Conservation (phyloP, 2,888 invertebrate genomes). For the Celastrina argiolus region DNA sequence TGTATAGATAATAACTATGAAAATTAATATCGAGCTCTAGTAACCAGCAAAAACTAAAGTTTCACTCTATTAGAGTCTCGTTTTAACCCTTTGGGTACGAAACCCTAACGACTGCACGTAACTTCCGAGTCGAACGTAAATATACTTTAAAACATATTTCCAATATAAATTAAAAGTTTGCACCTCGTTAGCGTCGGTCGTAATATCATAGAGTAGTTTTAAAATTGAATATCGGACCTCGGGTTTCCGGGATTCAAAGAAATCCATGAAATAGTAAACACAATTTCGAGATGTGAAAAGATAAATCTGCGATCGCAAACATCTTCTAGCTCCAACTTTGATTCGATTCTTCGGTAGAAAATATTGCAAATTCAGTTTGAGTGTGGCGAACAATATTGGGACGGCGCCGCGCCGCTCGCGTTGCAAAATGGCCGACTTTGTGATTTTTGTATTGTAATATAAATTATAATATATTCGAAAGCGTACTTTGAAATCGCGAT, state of each 20-base stretch:
- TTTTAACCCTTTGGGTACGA: too few relatives aligned
- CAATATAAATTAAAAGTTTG: neutral
- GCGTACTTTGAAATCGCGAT: too few relatives aligned
- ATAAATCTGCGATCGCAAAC: slow-evolving; percentile 57
- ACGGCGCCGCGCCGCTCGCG: slow-evolving; percentile 1
- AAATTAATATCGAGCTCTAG: too few relatives aligned
- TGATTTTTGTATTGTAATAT: slow-evolving; percentile 11
- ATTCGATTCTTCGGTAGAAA: slow-evolving; percentile 62
- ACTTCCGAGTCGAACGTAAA: neutral
- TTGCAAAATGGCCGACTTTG: slow-evolving; percentile 8
- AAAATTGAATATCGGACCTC: slow-evolving; percentile 56
- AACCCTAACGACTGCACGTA: neutral
- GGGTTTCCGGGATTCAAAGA: slow-evolving; percentile 46
- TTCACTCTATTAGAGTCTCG: too few relatives aligned
- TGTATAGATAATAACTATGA: too few relatives aligned
- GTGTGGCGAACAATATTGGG: slow-evolving; percentile 24
- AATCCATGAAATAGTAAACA: slow-evolving; percentile 62
- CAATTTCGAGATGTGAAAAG: slow-evolving; percentile 55
- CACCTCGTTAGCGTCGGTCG: neutral
- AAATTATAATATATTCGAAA: too few relatives aligned
- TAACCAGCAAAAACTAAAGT: too few relatives aligned
- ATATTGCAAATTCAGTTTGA: slow-evolving; percentile 55
- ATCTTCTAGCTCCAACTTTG: slow-evolving; percentile 55
- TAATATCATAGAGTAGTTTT: neutral
- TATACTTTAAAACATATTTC: neutral